A percentile compares a stretch with the other conserved stretches of the same genome.
Evolutionary conservation across 2,113 vertebrate species (phyloP).

Genomic region (Zosterops hypoxanthus): DNA sequence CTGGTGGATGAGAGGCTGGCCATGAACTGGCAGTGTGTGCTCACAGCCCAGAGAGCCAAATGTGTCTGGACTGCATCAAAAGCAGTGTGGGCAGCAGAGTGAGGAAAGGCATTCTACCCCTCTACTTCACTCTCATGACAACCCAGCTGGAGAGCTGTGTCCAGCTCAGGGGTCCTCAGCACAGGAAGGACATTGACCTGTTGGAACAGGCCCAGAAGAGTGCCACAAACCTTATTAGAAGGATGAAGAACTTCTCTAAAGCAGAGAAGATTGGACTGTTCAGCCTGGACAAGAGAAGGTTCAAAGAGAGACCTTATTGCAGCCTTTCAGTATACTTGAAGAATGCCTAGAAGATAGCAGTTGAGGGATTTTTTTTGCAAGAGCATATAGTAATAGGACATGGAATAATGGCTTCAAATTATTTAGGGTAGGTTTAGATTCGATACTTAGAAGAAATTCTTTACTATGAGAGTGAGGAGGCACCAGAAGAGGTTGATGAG

Average conservation of each 20-base stretch:
- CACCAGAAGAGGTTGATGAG: not conserved
- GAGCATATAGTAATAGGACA: not conserved
- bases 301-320: not conserved
- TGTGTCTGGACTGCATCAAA: accelerated
- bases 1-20: not conserved
- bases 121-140: not conserved
- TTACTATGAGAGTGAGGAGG: not conserved
- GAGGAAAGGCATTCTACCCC: not conserved
- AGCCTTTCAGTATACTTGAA: not conserved
- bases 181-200: not conserved
- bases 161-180: not conserved
- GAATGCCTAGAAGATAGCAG: not conserved
- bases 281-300: not conserved
- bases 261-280: not conserved
- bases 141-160: not conserved
- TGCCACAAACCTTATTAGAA: not conserved
- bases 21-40: not conserved
- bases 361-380: not conserved
- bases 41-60: not conserved
- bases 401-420: not conserved
- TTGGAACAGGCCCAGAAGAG: not conserved
- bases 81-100: accelerated
- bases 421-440: not conserved
- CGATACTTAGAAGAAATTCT: not conserved
- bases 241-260: not conserved